These are phyloP conservation scores for Drosophila saltans DNA, from an alignment of 1,140 invertebrate species.

Conservation along the genomic window DNA sequence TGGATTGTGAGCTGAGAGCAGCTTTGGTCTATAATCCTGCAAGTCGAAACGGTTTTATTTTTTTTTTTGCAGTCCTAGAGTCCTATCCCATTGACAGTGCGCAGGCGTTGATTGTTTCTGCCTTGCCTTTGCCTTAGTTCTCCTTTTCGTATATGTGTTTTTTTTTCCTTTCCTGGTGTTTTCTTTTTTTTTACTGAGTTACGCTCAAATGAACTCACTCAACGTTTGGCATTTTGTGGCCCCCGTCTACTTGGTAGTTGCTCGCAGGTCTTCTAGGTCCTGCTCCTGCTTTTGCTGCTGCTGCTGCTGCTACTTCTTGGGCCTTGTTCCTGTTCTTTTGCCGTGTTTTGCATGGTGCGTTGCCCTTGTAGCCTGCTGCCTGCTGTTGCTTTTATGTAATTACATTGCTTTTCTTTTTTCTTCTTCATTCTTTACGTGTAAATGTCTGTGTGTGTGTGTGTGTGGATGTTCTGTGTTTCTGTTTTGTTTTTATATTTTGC, in stretches of 20 bases:
- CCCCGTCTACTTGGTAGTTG: not conserved
- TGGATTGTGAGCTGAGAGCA: not conserved
- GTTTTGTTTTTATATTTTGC: slow-evolving; percentile 17
- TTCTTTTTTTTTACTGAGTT: slow-evolving; percentile 32
- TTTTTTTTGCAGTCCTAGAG: slow-evolving; percentile 3
- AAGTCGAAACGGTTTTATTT: not conserved
- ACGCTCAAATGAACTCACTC: slow-evolving; percentile 52
- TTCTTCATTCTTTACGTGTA: not conserved
- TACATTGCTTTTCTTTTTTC: slow-evolving; percentile 44
- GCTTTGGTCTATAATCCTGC: slow-evolving; percentile 12
- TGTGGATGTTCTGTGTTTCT: slow-evolving; percentile 1
- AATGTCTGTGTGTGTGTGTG: not conserved
- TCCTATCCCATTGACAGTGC: slow-evolving; percentile 6
- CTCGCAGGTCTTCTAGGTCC: not conserved
- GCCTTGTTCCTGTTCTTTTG: slow-evolving; percentile 8
- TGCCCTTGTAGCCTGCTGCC: slow-evolving; percentile 40
- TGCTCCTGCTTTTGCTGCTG: not conserved
- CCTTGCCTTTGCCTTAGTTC: slow-evolving; percentile 7
- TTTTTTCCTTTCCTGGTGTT: not conserved
- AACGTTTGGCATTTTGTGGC: slow-evolving; percentile 25
- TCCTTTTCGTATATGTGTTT: not conserved
- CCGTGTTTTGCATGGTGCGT: slow-evolving; percentile 52
- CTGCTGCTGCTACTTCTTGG: not conserved
- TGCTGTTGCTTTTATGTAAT: slow-evolving; percentile 70
- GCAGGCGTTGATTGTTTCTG: slow-evolving; percentile 1